Evolutionary conservation across 1,140 invertebrate genomes (phyloP), one percentile per base, ranked within the genome.

Genomic region (Latrodectus geometricus): DNA sequence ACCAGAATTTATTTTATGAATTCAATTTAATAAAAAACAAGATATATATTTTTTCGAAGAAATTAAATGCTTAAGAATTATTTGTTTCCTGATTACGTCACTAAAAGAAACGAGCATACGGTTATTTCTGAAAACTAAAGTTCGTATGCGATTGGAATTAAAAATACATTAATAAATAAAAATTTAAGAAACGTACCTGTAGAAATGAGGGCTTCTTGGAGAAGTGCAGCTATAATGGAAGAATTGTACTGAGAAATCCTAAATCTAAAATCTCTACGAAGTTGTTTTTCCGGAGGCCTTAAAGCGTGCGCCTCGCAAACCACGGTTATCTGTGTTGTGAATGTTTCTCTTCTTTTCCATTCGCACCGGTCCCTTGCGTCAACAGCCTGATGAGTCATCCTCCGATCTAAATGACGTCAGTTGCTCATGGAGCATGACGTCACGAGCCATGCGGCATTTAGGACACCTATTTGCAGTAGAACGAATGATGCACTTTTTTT

Each of bases 371-470:
- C 72, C 54, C 65, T 85, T 85, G 83, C 83, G 75, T 85, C 83
- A 85, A 85, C 83, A 85, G 23, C 20, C 4, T 48, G 74, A 82
- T 85, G 83, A 85, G 74, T 85, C 83, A 85, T 70, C 73, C 52
- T 68, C 61, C 15, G 17, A 54, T 54, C 52, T 20, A 70, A 61
- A 61, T 85, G 74, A 85, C 83, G 83, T 85, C 83, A 85, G 75
- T 74, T 61, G 73, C 56, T 69, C 83, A 77, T 77, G 65, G 83
- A 85, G 83, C 83, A 85, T 85, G 83, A 85, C 83, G 83, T 85
- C 83, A 85, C 83, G 83, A 85, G 56, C 74, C 83, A 77, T 85
- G 83, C 83, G 75, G 83, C 81, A 85, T 85, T 76, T 74, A 77
- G 83, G 66, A 85, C 82, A 85, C n/a, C 74, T 76, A 85, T 73